These are phyloP conservation scores for Drosophila micromelanica DNA, from an alignment of 1,140 invertebrate genomes.

Conservation along the genomic window DNA sequence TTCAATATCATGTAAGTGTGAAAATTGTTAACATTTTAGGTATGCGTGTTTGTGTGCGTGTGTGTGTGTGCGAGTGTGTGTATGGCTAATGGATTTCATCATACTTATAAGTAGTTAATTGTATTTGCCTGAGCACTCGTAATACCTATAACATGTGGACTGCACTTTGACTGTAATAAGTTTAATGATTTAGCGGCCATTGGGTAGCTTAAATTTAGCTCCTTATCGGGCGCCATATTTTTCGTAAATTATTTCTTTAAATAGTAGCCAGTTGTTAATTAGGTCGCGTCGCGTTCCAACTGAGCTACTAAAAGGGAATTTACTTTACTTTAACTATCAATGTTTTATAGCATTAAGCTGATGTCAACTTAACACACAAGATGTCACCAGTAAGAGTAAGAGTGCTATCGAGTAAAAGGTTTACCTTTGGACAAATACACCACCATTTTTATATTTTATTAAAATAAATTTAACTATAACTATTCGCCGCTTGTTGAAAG, in stretches of 20 bases:
- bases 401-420: neutral
- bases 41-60: slow-evolving; percentile 10
- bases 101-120: slow-evolving; percentile 2
- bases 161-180: slow-evolving; percentile 13
- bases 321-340: no score
- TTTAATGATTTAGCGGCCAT: slow-evolving; percentile 1
- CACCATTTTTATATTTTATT: no score
- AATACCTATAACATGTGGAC: slow-evolving; percentile 8
- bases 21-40: neutral
- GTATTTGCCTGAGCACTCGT: slow-evolving; percentile 12
- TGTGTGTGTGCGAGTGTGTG: neutral
- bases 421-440: neutral
- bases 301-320: neutral
- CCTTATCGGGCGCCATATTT: neutral
- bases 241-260: neutral
- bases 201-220: neutral
- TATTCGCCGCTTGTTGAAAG: neutral
- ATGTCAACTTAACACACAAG: no score
- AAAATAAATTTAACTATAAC: neutral
- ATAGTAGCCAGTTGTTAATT: slow-evolving; percentile 2
- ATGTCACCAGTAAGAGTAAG: no score
- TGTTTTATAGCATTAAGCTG: no score
- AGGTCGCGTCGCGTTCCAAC: neutral
- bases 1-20: slow-evolving; percentile 90
- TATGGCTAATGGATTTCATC: slow-evolving; percentile 16